Base-by-base conservation (phyloP, 2,888 invertebrate genomes). In the Spisula solida region DNA sequence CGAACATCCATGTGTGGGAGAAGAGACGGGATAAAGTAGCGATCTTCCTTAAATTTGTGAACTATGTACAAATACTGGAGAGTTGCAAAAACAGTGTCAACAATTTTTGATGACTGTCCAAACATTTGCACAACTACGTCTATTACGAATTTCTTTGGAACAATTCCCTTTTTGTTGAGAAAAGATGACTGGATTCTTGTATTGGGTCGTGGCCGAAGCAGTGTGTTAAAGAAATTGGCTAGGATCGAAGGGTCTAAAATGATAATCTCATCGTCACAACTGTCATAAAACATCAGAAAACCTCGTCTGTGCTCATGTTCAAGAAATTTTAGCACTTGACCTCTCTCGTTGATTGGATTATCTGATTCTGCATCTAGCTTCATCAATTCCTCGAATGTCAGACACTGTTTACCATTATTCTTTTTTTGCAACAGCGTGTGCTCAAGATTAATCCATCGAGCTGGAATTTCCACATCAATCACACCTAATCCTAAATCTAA, bases 371-470 rank as follows among this genome's bases (percentile, higher is more conserved):
- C 82, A 83, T 89, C 83, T 20, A 89, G 29, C 6, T 83, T 55
- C 47, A 70, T 34, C 18, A 89, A 47, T 4, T 86, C 83, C 31
- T 60, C 25, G 41, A 89, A 86, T 0, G 20, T 48, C 5, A 89
- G 10, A 20, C 66, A 70, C 29, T 80, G 29, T 5, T 2, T 5
- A 0, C n/a, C 86, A 0, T 29, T 12, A 8, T 47, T 20, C 34
- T 89, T 89, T 29, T 70, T 48, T 41, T 55, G 56, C 20, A 86
- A 47, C 4, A 89, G 48, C 34, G 55, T 70, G 31, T 83, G 60
- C 56, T 89, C 89, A 2, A 89, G 70, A 80, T 89, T 79, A 31
- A 89, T 89, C 89, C 89, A 89, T 51, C 82, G 83, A 56, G 89
- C 89, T 10, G 80, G 60, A 25, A 89, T 81, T 56, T 89, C 82